phyloP scores from a whole-genome alignment of 2,888 invertebrate species.

The Pelosia muscerda region DNA sequence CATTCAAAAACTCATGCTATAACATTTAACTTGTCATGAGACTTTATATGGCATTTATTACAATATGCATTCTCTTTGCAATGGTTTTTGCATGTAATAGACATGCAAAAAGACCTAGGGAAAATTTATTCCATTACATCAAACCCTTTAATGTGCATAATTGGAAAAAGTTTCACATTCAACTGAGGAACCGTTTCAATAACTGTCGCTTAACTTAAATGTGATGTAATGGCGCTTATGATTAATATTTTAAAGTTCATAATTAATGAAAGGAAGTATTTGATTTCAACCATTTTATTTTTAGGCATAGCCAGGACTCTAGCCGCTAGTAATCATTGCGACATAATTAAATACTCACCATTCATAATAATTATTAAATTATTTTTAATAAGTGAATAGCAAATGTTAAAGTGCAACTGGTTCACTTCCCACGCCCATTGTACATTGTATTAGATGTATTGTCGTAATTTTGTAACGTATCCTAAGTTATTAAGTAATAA shows the following conservation, averaged over 20 bases:
- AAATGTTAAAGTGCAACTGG: slow-evolving; percentile 26
- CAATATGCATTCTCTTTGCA: no score
- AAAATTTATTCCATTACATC: no score
- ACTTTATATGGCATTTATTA: no score
- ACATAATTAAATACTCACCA: background rate
- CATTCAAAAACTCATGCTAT: no score
- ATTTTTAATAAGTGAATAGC: background rate
- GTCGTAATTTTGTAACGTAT: slow-evolving; percentile 49
- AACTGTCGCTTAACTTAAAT: background rate
- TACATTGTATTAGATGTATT: slow-evolving; percentile 63
- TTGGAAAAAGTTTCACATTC: background rate
- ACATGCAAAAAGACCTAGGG: no score
- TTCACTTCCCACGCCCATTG: slow-evolving; percentile 49
- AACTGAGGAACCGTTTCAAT: no score
- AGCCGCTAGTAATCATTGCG: no score
- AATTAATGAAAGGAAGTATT: background rate
- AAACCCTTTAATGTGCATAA: background rate
- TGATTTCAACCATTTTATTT: no score
- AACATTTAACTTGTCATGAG: no score
- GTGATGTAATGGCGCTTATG: background rate
- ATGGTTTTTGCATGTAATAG: no score
- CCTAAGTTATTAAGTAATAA: slow-evolving; percentile 64
- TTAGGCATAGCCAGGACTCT: no score
- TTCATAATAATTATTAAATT: background rate
- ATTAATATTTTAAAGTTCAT: background rate